These are phyloP conservation scores for Sebastes taczanowskii DNA, from an alignment of 2,797 vertebrate genomes.

Conservation along the genomic window DNA sequence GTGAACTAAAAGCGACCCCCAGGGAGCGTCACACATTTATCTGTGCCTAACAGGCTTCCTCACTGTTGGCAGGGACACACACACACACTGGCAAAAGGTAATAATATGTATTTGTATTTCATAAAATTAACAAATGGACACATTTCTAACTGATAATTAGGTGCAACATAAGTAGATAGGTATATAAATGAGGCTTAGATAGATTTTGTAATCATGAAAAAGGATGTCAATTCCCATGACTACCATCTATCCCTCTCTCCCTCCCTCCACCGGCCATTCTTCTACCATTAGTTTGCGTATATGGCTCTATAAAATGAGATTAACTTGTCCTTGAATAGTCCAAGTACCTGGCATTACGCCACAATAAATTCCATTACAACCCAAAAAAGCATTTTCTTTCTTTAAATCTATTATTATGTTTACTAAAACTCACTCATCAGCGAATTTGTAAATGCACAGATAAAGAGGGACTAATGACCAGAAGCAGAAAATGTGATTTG, in stretches of 20 bases:
- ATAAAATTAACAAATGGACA: background rate
- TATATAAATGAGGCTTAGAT: background rate
- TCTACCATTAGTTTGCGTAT: background rate
- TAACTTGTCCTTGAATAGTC: background rate
- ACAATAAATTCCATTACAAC: background rate
- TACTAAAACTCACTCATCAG: background rate
- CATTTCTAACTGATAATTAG: background rate
- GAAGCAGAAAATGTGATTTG: constrained; percentile 3
- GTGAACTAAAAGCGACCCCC: constrained; percentile 51
- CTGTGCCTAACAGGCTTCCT: constrained; percentile 54
- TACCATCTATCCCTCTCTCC: background rate
- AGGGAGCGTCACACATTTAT: constrained; percentile 58
- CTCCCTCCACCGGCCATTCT: background rate
- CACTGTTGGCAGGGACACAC: background rate
- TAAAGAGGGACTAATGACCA: constrained; percentile 13
- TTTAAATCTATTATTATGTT: background rate
- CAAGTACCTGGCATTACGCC: background rate
- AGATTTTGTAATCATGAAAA: background rate
- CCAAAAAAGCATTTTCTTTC: background rate
- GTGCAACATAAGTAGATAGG: background rate
- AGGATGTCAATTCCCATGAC: background rate
- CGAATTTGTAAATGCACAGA: background rate
- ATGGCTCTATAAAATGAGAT: background rate
- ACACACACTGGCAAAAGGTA: background rate
- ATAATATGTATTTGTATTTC: background rate